These are phyloP conservation scores for Acanthurus tractus DNA, from an alignment of 2,797 vertebrate species.

Conservation along the genomic window DNA sequence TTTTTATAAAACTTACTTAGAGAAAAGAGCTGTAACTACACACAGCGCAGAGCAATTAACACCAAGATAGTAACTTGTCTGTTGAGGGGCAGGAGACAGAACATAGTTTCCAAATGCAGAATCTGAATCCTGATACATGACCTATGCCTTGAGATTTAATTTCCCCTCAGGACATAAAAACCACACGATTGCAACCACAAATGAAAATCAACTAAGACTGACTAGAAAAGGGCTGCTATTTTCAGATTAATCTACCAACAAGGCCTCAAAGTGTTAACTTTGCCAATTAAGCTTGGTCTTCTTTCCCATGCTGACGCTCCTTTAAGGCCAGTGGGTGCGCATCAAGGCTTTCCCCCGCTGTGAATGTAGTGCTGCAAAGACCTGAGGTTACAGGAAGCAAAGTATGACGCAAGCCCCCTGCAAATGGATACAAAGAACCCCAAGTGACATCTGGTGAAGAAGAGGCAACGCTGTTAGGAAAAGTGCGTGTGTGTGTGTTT, in stretches of 20 bases:
- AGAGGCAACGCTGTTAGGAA: slow-evolving; percentile 37
- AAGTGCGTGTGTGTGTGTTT: neutral
- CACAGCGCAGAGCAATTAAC: neutral
- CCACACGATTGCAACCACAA: slow-evolving; percentile 4
- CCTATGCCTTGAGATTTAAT: neutral
- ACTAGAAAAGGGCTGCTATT: slow-evolving; percentile 23
- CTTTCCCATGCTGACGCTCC: slow-evolving; percentile 35
- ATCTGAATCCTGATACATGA: neutral
- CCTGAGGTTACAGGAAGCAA: slow-evolving; percentile 53
- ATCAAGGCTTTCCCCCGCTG: slow-evolving; percentile 67
- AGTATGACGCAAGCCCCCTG: slow-evolving; percentile 77
- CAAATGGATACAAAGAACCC: slow-evolving; percentile 69
- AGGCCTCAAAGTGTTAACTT: slow-evolving; percentile 47
- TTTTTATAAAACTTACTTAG: neutral
- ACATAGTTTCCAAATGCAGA: slow-evolving; percentile 4
- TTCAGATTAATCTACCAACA: slow-evolving; percentile 25
- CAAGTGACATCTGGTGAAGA: slow-evolving; percentile 32
- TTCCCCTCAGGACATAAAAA: neutral
- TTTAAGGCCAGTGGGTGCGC: slow-evolving; percentile 60
- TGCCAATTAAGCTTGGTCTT: slow-evolving; percentile 57
- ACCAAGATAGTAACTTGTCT: neutral
- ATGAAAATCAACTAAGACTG: neutral
- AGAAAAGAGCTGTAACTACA: neutral
- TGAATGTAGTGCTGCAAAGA: slow-evolving; percentile 56
- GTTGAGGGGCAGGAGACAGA: neutral